These are phyloP conservation scores for Lates japonicus DNA, from an alignment of 2,797 vertebrate genomes.

Conservation along the genomic window DNA sequence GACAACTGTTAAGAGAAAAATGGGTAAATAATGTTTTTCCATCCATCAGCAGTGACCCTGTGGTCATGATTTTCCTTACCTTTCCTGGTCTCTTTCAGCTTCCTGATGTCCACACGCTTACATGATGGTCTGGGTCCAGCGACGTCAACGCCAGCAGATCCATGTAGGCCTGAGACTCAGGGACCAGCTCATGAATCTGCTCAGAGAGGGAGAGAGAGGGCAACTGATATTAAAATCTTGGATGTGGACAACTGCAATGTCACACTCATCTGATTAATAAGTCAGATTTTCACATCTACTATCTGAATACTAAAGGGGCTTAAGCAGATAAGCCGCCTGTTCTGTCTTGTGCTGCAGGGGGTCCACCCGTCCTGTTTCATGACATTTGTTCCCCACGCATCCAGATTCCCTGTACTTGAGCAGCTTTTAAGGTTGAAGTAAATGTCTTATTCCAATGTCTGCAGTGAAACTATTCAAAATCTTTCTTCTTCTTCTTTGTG, in stretches of 20 bases:
- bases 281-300: not conserved
- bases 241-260: not conserved
- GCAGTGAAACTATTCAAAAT: too few relatives aligned
- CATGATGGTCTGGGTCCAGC: slow-evolving; percentile 99
- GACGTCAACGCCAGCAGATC: slow-evolving; percentile 97
- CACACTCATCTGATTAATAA: not conserved
- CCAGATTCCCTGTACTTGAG: not conserved
- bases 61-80: slow-evolving; percentile 80
- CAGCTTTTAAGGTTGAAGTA: not conserved
- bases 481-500: too few relatives aligned
- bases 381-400: not conserved
- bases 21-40: not conserved
- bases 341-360: slow-evolving; percentile 2
- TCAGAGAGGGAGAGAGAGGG: slow-evolving; percentile 29
- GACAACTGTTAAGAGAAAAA: not conserved
- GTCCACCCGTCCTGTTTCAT: slow-evolving; percentile 14
- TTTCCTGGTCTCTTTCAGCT: slow-evolving; percentile 99
- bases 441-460: too few relatives aligned
- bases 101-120: slow-evolving; percentile 99
- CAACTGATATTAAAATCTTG: not conserved
- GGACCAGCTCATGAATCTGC: slow-evolving; percentile 98
- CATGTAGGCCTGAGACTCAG: slow-evolving; percentile 99
- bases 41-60: not conserved
- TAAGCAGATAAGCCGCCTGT: slow-evolving; percentile 28
- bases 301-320: slow-evolving; percentile 28